A percentile compares a stretch with the other conserved stretches of the same genome.
phyloP scores from a whole-genome alignment of 2,888 invertebrate genomes.

The Crematogaster levior region DNA sequence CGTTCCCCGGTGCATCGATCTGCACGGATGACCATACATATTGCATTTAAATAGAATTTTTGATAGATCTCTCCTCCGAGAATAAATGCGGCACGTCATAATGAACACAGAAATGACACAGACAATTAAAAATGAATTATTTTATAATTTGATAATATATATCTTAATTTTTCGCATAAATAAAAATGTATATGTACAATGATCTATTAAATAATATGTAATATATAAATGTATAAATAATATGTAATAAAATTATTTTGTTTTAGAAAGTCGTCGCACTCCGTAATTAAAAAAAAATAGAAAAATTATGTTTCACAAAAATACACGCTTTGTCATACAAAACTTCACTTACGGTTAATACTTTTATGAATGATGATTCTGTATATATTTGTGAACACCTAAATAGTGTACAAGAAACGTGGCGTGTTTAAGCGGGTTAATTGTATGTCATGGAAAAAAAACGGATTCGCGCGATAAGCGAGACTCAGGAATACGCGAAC shows the following conservation, averaged over 20 bases:
- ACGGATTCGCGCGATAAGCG: conserved; percentile 28
- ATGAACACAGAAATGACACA: neutral
- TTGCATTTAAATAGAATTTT: conserved; percentile 74
- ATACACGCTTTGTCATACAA: neutral
- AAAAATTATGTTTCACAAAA: neutral
- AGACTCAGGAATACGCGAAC: conserved; percentile 2
- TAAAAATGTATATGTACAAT: neutral
- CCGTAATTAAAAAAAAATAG: neutral
- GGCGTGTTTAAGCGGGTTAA: neutral
- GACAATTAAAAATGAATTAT: conserved; percentile 23
- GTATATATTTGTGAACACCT: neutral
- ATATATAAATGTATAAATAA: too few relatives aligned
- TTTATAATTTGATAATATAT: neutral
- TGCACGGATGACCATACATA: conserved; percentile 62
- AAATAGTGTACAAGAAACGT: conserved; percentile 9
- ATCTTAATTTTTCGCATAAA: neutral
- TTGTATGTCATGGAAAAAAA: conserved; percentile 30
- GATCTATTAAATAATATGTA: conserved; percentile 1
- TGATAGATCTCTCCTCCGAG: conserved; percentile 38
- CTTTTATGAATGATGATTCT: conserved; percentile 18
- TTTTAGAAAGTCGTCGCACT: neutral
- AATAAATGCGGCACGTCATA: conserved; percentile 32
- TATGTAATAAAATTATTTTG: too few relatives aligned
- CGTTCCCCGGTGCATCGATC: conserved; percentile 44
- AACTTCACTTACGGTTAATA: neutral